Evolutionary conservation across 2,797 vertebrate species (phyloP).

Genomic region (Arctocebus calabarensis): DNA sequence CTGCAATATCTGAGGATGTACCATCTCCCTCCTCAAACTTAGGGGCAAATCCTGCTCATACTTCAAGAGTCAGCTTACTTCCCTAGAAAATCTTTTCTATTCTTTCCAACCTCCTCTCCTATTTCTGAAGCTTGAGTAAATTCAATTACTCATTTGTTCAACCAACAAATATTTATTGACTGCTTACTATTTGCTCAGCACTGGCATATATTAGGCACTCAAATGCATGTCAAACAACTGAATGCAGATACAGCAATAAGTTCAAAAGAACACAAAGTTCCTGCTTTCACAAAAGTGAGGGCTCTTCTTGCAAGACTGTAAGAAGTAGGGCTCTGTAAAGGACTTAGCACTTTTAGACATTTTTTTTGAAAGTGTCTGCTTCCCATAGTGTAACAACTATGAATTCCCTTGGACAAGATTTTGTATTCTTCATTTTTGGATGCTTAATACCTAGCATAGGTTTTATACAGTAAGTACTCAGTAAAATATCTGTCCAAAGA

Average conservation of each 20-base stretch:
- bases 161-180: neutral
- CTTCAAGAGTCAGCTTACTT: neutral
- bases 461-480: neutral
- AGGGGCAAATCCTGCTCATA: neutral
- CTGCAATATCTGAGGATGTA: neutral
- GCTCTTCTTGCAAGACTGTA: neutral
- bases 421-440: constrained; percentile 7
- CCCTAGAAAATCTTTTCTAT: neutral
- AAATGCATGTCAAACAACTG: neutral
- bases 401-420: neutral
- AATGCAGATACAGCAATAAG: neutral
- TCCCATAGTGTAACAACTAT: neutral
- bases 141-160: constrained; percentile 20
- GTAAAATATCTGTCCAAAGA: neutral
- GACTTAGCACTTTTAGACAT: neutral
- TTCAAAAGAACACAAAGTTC: neutral
- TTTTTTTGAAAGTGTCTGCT: constrained; percentile 31
- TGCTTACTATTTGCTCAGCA: neutral
- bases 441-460: neutral
- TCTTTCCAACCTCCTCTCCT: neutral
- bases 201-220: neutral
- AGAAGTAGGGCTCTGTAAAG: neutral
- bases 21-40: neutral
- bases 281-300: neutral
- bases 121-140: neutral